Percentiles rank a stretch among this genome's conserved stretches.
Conservation (phyloP, 1,140 invertebrate species). For the Galleria mellonella region DNA sequence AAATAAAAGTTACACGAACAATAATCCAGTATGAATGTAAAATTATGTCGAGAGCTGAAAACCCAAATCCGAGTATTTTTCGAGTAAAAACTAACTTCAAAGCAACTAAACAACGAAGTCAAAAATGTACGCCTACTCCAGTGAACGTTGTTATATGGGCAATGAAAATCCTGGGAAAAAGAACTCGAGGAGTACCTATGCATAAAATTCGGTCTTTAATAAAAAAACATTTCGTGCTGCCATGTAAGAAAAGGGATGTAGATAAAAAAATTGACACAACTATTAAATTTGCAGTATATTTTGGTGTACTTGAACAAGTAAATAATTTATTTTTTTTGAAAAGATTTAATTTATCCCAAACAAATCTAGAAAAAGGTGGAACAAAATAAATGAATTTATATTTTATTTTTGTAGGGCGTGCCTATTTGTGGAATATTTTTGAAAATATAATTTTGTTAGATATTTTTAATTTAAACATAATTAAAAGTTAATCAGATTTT, state of each 20-base stretch:
- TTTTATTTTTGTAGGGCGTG: no score
- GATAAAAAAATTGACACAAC: constrained; percentile 29
- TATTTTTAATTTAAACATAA: no score
- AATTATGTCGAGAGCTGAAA: not conserved
- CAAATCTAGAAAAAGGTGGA: no score
- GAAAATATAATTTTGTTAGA: no score
- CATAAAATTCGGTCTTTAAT: constrained; percentile 22
- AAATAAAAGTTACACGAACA: no score
- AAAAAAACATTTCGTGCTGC: constrained; percentile 25
- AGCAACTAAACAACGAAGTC: constrained; percentile 11
- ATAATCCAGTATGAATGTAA: constrained; percentile 2
- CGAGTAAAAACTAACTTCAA: constrained; percentile 16
- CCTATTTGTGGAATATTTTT: no score
- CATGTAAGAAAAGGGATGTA: constrained; percentile 20
- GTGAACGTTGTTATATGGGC: constrained; percentile 30
- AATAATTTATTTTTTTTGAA: constrained; percentile 22
- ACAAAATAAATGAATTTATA: no score
- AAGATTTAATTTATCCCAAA: no score
- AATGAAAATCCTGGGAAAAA: constrained; percentile 22
- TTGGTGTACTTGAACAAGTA: constrained; percentile 21
- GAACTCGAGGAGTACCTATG: constrained; percentile 17
- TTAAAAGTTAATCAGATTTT: no score
- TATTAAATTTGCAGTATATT: constrained; percentile 20
- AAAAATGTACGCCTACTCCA: constrained; percentile 15
- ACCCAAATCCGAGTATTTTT: constrained; percentile 8